Conservation (phyloP, 2,113 vertebrate species). For the Psittacara wagleri region DNA sequence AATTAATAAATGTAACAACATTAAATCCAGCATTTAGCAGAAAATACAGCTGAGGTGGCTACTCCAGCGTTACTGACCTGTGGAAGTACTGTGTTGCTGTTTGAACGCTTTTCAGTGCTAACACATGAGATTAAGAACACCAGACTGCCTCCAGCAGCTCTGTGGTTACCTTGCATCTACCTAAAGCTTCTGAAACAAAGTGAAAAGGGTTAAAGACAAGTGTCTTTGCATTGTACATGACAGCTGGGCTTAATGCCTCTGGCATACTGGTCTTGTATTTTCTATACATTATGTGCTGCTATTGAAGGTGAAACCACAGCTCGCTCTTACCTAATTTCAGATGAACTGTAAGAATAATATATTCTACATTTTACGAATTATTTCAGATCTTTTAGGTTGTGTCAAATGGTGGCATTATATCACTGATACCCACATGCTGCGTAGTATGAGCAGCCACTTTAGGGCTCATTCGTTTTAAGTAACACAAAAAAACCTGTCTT, state of each 20-base stretch:
- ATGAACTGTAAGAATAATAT: not conserved
- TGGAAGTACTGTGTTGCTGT: not conserved
- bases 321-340: not conserved
- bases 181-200: slow-evolving; percentile 6
- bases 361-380: not conserved
- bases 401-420: not conserved
- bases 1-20: not conserved
- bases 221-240: not conserved
- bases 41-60: not conserved
- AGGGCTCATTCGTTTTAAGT: not conserved
- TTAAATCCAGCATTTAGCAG: not conserved
- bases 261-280: not conserved
- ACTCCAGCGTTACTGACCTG: not conserved
- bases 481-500: not conserved
- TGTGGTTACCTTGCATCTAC: not conserved
- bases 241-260: not conserved
- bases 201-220: not conserved
- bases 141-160: not conserved
- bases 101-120: not conserved
- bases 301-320: slow-evolving; percentile 32
- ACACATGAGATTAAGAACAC: not conserved
- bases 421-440: not conserved
- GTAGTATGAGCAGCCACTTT: not conserved
- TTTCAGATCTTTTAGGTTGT: not conserved
- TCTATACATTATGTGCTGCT: slow-evolving; percentile 30